Evolutionary conservation across 2,888 invertebrate species (phyloP), one percentile per base, ranked within the genome.

Genomic region (Drosophila rubida): DNA sequence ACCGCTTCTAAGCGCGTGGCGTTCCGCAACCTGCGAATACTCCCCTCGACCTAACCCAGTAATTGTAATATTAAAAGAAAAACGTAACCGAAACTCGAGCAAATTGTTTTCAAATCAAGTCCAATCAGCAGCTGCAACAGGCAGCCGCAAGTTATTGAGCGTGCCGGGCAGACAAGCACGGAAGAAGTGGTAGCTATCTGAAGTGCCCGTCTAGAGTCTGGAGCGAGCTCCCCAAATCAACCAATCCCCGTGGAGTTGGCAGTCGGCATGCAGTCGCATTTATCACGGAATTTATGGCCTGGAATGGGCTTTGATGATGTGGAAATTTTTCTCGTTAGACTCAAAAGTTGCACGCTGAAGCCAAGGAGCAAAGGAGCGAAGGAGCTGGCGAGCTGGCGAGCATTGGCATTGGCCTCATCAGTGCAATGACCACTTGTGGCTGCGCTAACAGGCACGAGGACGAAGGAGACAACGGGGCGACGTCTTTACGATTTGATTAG

Each of bases 221-320:
- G n/a, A n/a, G n/a, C n/a, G n/a, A n/a, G n/a, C n/a, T n/a, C n/a
- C n/a, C 11, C 14, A 16, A 13, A 30, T 50, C 51, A 30, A 3
- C 23, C 14, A 22, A 54, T 75, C 84, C 75, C 87, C 39, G 77
- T 69, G 78, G 75, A 66, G 16, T 44, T 35, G 57, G 46, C 69
- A 69, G 74, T 64, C 74, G 61, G 77, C 77, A 65, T 69, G 78
- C 78, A 74, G 81, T 74, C 75, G 73, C 90, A 91, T 90, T 90
- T 90, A 90, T 91, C 90, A 91, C 85, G 86, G 86, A 91, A 90
- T 91, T 91, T 91, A 91, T 91, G 84, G 90, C 78, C 88, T 89
- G 91, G 91, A 91, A 91, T 91, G 90, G 90, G 88, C 90, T 89
- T 89, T 90, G 91, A 90, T 91, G 91, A 91, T 90, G 91, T 91